phyloP scores from a whole-genome alignment of 2,888 invertebrate genomes.

The Argyra leucocephala region DNA sequence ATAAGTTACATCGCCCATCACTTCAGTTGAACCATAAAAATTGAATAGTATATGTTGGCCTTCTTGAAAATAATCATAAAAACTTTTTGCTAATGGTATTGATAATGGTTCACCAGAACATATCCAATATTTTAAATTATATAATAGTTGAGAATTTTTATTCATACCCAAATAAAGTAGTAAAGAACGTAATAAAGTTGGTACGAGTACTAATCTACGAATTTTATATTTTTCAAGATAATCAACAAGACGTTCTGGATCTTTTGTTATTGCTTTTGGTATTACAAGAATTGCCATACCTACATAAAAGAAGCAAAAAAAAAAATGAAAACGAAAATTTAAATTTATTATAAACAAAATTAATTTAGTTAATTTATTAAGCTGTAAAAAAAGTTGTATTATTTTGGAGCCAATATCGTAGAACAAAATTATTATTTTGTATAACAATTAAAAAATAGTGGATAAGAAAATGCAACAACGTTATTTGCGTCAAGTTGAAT shows the following conservation, averaged over 20 bases:
- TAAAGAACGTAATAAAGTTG: slow-evolving; percentile 68
- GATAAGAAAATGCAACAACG: no score
- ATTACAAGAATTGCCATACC: slow-evolving; percentile 60
- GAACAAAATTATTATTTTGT: no score
- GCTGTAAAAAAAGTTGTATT: no score
- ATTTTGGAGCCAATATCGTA: no score
- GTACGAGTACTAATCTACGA: slow-evolving; percentile 73
- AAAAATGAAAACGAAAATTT: neutral
- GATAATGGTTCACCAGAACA: slow-evolving; percentile 79
- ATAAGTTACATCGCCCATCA: slow-evolving; percentile 84
- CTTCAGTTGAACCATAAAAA: slow-evolving; percentile 85
- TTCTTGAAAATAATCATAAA: slow-evolving; percentile 64
- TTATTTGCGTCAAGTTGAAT: no score
- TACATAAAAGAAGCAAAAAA: slow-evolving; percentile 12
- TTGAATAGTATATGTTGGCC: slow-evolving; percentile 63
- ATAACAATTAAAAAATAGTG: no score
- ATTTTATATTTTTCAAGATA: slow-evolving; percentile 64
- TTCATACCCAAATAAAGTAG: slow-evolving; percentile 62
- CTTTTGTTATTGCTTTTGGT: slow-evolving; percentile 61
- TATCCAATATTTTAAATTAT: slow-evolving; percentile 64
- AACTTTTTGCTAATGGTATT: slow-evolving; percentile 59
- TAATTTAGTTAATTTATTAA: no score
- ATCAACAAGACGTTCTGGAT: slow-evolving; percentile 64
- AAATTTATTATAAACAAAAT: no score
- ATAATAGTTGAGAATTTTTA: slow-evolving; percentile 49